A percentile compares a stretch with the other conserved stretches of the same genome.
These are phyloP conservation scores for Entomobrya multifasciata DNA, from an alignment of 2,888 invertebrate genomes.

Conservation along the genomic window DNA sequence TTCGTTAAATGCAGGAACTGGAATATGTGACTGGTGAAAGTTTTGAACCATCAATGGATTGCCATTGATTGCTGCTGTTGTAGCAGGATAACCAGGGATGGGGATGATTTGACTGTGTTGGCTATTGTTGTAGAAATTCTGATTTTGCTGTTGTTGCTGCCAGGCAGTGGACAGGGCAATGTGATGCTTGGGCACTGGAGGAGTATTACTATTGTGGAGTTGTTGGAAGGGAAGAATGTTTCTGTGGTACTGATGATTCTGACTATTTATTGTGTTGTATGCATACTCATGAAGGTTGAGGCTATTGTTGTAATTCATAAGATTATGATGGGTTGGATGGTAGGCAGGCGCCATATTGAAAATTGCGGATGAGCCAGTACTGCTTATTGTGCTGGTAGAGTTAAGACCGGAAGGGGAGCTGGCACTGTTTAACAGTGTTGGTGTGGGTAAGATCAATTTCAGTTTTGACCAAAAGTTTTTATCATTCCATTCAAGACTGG, in stretches of 20 bases:
- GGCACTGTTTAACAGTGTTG: constrained; percentile 31
- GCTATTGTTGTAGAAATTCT: constrained; percentile 60
- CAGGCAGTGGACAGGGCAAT: constrained; percentile 57
- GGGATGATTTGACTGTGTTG: constrained; percentile 64
- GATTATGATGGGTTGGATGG: constrained; percentile 35
- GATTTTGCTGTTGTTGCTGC: constrained; percentile 52
- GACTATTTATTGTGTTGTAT: constrained; percentile 65
- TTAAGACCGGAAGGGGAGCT: constrained; percentile 61
- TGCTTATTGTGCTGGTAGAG: constrained; percentile 66
- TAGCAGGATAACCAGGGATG: constrained; percentile 52
- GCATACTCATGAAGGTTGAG: constrained; percentile 63
- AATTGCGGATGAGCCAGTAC: constrained; percentile 52
- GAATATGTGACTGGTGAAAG: constrained; percentile 26
- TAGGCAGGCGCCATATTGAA: constrained; percentile 54
- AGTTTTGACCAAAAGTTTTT: constrained; percentile 76
- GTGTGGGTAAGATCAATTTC: constrained; percentile 72
- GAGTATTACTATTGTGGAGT: constrained; percentile 34
- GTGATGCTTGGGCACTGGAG: constrained; percentile 73
- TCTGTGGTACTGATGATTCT: constrained; percentile 69
- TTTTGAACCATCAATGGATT: constrained; percentile 46
- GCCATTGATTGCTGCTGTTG: neutral
- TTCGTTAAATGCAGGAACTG: constrained; percentile 66
- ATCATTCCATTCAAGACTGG: constrained; percentile 74
- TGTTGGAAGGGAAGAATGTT: constrained; percentile 74
- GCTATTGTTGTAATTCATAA: constrained; percentile 62